Base-by-base conservation (phyloP, 2,888 invertebrate species). In the Oscheius myriophilus region DNA sequence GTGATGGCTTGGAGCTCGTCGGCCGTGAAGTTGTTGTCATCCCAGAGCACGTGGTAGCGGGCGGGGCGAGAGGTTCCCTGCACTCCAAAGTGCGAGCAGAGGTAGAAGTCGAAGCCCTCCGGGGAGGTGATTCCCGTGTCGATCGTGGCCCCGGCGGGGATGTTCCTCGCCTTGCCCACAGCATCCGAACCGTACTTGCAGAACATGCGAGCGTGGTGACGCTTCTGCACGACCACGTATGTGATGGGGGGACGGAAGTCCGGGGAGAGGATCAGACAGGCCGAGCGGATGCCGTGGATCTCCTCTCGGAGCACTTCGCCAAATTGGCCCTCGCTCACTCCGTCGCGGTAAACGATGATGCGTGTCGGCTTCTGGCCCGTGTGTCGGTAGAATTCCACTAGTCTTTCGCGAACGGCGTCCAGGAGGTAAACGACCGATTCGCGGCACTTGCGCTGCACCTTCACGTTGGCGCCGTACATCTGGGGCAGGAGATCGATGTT, bases 401-500 rank as follows among this genome's bases (percentile, higher is more conserved):
- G 78, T 21, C 83, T 70, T 64, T 82, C 82, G 26, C 80, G 73
- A 46, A 85, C 75, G 11, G 82, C 83, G 62, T 84, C 84, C 23
- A 79, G 59, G 70, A 85, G 70, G 70, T 85, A 81, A 62, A 82
- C 82, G 11, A 85, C 81, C 49, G 78, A 78, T 64, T 84, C 85
- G 21, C 81, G 80, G 67, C 81, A 75, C 70, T 82, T 91, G 1
- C 90, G 89, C 86, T 95, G 95, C 16, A 94, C 88, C 72, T 92
- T 91, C 82, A 93, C 91, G 73, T 91, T 91, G 77, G 93, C 91
- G 33, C 86, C 85, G 76, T 87, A 88, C 26, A 75, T 76, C 62
- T 78, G 81, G 9, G 86, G 84, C 66, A 81, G 70, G 39, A 75
- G 70, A 70, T 88, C 87, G 39, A 86, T 70, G 66, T 86, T 87